Evolutionary conservation across 2,113 vertebrate species (phyloP), one percentile per base, ranked within the genome.

Genomic region (Piprites chloris): DNA sequence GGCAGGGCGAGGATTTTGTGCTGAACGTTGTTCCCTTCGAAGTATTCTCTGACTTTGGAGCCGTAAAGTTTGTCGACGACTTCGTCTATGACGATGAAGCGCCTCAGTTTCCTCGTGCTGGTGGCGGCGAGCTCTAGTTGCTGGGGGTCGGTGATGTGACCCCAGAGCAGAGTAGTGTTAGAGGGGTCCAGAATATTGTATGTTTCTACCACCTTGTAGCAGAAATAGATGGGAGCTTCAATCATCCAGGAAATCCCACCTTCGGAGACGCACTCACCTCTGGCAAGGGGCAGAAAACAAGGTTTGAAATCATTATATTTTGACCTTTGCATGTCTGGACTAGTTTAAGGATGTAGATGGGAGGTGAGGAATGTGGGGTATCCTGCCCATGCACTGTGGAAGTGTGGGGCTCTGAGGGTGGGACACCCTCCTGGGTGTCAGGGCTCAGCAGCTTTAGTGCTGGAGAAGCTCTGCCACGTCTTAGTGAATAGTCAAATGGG

Each of bases 1-100:
- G 98, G 97, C 68, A 99, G 92, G 41, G 98, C 71, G 2, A 99
- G 95, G 79, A 98, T 97, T 93, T 97, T 98, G 95, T 97, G 97
- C 32, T 97, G 69, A 52, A 98, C 98, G 1, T 98, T 95, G 35
- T 98, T 97, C 71, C 96, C 69, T 53, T 98, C 91, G 7, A 98
- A 97, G 96, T 98, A 99, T 11, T 95, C 69, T 21, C 95, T 90
- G 50, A 98, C 96, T 93, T 94, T 88, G 56, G 96, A 47, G 59
- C 98, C 98, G 0, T 99, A 98, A 58, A 98, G 97, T 87, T 98
- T 81, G 37, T 98, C 97, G 2, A 98, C 98, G 0, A 97, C 97
- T 76, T 98, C 95, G 33, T 99, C 98, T 35, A 98, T 94, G 52
- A 98, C 98, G 8, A 98, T 89, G 10, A 99, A 98, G 58, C 98